phyloP scores from a whole-genome alignment of 2,888 invertebrate genomes.

The Agriotes lineatus region DNA sequence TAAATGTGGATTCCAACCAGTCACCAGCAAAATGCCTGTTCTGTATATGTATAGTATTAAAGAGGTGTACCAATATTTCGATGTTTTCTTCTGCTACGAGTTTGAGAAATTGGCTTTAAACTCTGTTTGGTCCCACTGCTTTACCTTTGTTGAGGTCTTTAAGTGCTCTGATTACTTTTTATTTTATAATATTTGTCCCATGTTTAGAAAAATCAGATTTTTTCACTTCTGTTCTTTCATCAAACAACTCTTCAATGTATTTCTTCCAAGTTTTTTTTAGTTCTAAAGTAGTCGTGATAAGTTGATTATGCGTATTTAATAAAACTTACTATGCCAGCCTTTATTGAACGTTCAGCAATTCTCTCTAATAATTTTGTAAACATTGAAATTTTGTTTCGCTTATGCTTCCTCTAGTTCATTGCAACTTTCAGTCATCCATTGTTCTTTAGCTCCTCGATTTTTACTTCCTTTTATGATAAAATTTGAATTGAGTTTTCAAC shows the following conservation, averaged over 20 bases:
- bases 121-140: not conserved
- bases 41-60: not conserved
- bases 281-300: not conserved
- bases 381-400: slow-evolving; percentile 2
- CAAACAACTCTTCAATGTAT: not conserved
- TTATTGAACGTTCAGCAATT: not conserved
- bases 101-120: not conserved
- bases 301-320: slow-evolving; percentile 1
- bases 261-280: not conserved
- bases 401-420: slow-evolving; percentile 4
- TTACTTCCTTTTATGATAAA: too few relatives aligned
- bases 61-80: not conserved
- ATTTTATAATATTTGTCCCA: not conserved
- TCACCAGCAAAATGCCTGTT: not conserved
- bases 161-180: not conserved
- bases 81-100: not conserved
- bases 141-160: not conserved
- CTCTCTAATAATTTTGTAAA: slow-evolving; percentile 3
- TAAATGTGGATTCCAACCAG: not conserved
- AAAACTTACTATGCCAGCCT: not conserved
- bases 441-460: too few relatives aligned
- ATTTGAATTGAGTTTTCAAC: too few relatives aligned
- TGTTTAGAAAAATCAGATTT: not conserved
- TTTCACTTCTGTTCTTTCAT: not conserved
- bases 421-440: not conserved